These are phyloP conservation scores for Meganola albula DNA, from an alignment of 2,888 invertebrate species.

Conservation along the genomic window DNA sequence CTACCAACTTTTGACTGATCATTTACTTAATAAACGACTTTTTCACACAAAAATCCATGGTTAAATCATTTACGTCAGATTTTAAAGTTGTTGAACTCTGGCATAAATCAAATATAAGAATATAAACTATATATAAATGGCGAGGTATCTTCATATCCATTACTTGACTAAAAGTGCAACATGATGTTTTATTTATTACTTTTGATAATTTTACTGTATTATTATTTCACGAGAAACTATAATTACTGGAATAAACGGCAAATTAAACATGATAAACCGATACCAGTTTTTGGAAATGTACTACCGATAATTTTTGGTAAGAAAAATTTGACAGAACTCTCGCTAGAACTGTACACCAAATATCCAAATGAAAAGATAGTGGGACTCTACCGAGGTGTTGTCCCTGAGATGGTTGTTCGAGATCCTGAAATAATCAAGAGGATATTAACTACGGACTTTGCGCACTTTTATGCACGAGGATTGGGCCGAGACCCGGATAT, in stretches of 20 bases:
- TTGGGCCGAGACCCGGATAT: slow-evolving; percentile 33
- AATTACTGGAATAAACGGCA: slow-evolving; percentile 49
- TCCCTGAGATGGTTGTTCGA: slow-evolving; percentile 47
- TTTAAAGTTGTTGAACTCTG: no score
- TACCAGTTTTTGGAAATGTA: slow-evolving; percentile 49
- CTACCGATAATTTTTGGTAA: slow-evolving; percentile 36
- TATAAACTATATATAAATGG: not conserved
- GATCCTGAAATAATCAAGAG: slow-evolving; percentile 45
- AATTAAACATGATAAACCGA: slow-evolving; percentile 43
- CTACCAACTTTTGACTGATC: no score
- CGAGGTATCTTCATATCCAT: no score
- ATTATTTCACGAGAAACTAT: slow-evolving; percentile 42
- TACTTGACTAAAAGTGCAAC: slow-evolving; percentile 10
- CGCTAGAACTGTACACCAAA: slow-evolving; percentile 42
- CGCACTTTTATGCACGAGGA: slow-evolving; percentile 45
- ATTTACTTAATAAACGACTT: no score
- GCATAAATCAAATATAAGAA: no score
- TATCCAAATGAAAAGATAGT: slow-evolving; percentile 52
- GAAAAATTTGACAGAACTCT: slow-evolving; percentile 36
- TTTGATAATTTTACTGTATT: slow-evolving; percentile 30
- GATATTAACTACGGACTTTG: slow-evolving; percentile 47
- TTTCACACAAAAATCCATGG: no score
- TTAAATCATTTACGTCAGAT: no score
- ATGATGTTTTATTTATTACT: slow-evolving; percentile 29
- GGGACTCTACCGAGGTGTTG: slow-evolving; percentile 46